These are phyloP conservation scores for Empidonax alnorum DNA, from an alignment of 2,113 vertebrate genomes.

Conservation along the genomic window DNA sequence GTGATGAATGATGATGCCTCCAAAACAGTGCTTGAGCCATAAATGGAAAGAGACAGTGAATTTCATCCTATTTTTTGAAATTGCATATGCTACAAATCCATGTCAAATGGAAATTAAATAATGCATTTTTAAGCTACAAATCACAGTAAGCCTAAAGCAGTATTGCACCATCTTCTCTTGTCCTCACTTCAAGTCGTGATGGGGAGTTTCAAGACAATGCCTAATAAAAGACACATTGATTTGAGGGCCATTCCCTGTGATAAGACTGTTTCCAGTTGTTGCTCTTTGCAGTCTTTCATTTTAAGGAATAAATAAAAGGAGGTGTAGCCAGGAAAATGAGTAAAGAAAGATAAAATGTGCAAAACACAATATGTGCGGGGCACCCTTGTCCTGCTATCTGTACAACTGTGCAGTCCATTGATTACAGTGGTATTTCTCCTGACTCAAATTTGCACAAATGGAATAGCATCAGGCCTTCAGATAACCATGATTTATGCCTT, in stretches of 20 bases:
- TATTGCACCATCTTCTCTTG: background rate
- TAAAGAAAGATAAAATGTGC: background rate
- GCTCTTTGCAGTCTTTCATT: background rate
- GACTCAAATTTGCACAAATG: background rate
- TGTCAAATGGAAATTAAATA: background rate
- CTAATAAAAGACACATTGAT: background rate
- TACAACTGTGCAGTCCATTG: background rate
- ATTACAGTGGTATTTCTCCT: background rate
- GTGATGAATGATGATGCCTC: background rate
- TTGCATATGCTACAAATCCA: background rate
- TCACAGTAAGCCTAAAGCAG: background rate
- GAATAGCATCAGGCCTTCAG: background rate
- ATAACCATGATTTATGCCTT: slow-evolving; percentile 16
- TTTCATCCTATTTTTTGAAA: slow-evolving; percentile 3
- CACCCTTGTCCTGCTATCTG: background rate
- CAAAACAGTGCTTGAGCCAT: background rate
- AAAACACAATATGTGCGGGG: background rate
- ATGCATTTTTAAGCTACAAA: background rate
- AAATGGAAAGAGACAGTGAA: slow-evolving; percentile 4
- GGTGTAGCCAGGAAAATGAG: background rate
- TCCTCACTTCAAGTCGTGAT: background rate
- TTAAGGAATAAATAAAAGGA: background rate
- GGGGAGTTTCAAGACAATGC: background rate
- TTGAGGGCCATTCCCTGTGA: background rate
- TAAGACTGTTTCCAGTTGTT: slow-evolving; percentile 2